Conservation (phyloP, 1,140 invertebrate species). For the Zaprionus ornatus region DNA sequence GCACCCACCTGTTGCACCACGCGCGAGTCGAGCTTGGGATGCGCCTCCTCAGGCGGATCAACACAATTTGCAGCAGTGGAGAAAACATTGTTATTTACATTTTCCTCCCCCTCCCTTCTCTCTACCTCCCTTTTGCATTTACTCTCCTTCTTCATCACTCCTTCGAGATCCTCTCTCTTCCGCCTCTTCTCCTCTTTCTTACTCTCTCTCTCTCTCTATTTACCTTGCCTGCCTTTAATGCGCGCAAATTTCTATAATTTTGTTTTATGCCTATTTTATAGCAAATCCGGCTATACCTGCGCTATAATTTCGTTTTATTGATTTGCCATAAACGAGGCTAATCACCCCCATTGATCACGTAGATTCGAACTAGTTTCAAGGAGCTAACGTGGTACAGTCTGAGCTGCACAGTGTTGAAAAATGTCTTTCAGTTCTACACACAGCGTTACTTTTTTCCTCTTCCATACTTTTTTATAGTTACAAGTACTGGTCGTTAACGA, state of each 20-base stretch:
- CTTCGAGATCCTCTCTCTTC: too few species aligned
- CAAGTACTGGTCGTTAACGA: too few species aligned
- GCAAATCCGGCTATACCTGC: slow-evolving; percentile 40
- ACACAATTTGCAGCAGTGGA: slow-evolving; percentile 32
- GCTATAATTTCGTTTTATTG: slow-evolving; percentile 49
- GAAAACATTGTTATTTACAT: slow-evolving; percentile 43
- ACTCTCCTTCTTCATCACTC: too few species aligned
- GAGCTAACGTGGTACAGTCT: too few species aligned
- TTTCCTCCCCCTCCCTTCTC: background rate
- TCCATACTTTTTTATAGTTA: too few species aligned
- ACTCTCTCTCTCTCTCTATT: background rate
- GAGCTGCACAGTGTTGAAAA: too few species aligned
- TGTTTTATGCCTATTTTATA: slow-evolving; percentile 35
- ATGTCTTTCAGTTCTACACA: too few species aligned
- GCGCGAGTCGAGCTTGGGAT: background rate
- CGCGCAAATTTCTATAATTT: slow-evolving; percentile 59
- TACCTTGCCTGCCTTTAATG: slow-evolving; percentile 32
- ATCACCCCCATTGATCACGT: background rate
- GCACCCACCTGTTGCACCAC: slow-evolving; percentile 16
- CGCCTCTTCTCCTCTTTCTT: background rate
- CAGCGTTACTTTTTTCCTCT: too few species aligned
- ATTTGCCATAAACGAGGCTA: slow-evolving; percentile 28
- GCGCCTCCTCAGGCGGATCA: slow-evolving; percentile 30
- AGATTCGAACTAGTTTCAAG: background rate
- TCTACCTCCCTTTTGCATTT: background rate